Conservation (phyloP, 2,113 vertebrate genomes). For the Macquaria ambigua region DNA sequence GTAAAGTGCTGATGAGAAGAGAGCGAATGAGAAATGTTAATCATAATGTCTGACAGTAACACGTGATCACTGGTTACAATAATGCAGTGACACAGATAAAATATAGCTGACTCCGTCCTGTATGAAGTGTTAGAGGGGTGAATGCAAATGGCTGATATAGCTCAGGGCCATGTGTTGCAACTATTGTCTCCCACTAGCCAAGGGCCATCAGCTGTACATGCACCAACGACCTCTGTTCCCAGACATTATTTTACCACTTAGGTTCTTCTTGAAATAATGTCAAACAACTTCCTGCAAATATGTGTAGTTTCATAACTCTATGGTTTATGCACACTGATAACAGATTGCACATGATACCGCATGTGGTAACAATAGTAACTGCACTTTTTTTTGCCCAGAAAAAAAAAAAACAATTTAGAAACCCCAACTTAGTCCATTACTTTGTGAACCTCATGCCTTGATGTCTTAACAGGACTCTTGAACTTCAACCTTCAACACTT, state of each 20-base stretch:
- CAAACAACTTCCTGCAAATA: not conserved
- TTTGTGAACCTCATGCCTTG: not conserved
- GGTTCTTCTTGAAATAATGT: not conserved
- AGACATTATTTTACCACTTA: not conserved
- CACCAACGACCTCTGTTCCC: not conserved
- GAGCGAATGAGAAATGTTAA: not conserved
- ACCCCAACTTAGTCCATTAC: not conserved
- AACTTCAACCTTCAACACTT: slow-evolving; percentile 3
- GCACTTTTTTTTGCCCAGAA: not conserved
- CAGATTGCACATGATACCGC: not conserved
- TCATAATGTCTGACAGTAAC: not conserved
- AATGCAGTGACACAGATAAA: not conserved
- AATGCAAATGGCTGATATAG: slow-evolving; percentile 4
- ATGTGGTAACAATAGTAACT: not conserved
- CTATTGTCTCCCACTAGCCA: not conserved
- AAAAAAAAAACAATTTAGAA: not conserved
- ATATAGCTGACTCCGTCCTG: not conserved
- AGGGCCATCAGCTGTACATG: not conserved
- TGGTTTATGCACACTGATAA: not conserved
- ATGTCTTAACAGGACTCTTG: not conserved
- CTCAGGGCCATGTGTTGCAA: not conserved
- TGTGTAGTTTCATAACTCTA: not conserved
- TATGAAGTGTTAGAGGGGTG: not conserved
- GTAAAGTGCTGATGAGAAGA: not conserved
- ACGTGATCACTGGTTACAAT: not conserved